These are phyloP conservation scores for Calliphora vomitoria DNA, from an alignment of 2,888 invertebrate genomes.

Conservation along the genomic window DNA sequence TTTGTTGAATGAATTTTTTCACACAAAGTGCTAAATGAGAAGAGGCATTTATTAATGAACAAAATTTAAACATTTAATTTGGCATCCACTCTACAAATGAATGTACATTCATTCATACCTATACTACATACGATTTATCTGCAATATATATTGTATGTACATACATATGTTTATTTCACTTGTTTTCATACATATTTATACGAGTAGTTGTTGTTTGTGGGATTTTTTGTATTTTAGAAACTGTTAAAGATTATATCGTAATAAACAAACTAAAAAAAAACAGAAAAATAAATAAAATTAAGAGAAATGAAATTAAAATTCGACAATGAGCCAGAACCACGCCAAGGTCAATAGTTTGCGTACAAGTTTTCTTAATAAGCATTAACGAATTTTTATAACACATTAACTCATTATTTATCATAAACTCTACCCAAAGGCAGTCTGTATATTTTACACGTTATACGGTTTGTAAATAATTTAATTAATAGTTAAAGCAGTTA, in stretches of 20 bases:
- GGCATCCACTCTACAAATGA: conserved; percentile 28
- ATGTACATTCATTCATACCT: conserved; percentile 32
- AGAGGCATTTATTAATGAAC: conserved; percentile 61
- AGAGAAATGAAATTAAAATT: conserved; percentile 36
- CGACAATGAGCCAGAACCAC: conserved; percentile 56
- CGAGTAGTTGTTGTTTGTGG: neutral
- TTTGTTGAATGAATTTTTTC: conserved; percentile 65
- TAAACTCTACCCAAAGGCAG: neutral
- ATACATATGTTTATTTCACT: neutral
- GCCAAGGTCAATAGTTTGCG: conserved; percentile 63
- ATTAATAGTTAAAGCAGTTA: too few species aligned
- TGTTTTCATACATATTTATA: neutral
- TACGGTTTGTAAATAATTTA: neutral
- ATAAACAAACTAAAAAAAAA: conserved; percentile 23
- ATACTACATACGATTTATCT: neutral
- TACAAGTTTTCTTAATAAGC: conserved; percentile 36
- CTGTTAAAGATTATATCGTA: conserved; percentile 54
- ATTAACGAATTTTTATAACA: conserved; percentile 38
- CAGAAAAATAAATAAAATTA: conserved; percentile 27
- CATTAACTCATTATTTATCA: conserved; percentile 9
- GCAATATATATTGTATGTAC: neutral
- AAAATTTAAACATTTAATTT: conserved; percentile 54
- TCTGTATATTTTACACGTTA: neutral
- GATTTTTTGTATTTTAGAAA: neutral
- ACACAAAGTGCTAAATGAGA: conserved; percentile 51